phyloP scores from a whole-genome alignment of 2,113 vertebrate species.

The Urocolius indicus region DNA sequence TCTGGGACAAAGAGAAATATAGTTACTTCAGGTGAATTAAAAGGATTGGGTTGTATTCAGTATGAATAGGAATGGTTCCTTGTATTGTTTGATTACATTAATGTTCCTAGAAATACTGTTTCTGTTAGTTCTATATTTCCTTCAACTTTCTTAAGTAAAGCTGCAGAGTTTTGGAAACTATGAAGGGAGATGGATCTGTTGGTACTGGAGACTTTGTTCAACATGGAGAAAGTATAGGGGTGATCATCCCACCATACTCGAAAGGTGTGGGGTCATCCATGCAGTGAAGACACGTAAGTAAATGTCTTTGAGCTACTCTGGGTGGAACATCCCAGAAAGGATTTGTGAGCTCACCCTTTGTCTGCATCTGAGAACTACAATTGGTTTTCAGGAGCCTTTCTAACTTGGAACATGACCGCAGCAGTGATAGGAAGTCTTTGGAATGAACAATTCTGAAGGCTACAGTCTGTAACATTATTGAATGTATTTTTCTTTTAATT shows the following conservation, averaged over 20 bases:
- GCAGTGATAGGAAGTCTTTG: background rate
- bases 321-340: background rate
- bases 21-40: background rate
- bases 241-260: background rate
- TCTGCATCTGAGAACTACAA: background rate
- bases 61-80: background rate
- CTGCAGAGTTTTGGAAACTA: background rate
- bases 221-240: background rate
- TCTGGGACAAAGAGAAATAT: background rate
- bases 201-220: background rate
- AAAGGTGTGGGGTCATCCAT: background rate
- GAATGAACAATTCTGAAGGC: background rate
- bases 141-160: background rate
- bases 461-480: background rate
- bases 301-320: background rate
- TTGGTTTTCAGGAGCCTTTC: background rate
- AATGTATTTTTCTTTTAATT: background rate
- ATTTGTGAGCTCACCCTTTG: background rate
- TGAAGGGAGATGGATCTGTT: rapidly evolving
- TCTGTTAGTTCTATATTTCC: background rate
- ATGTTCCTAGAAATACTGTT: background rate
- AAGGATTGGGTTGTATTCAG: background rate
- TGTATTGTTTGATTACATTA: background rate
- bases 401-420: background rate
- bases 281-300: background rate